A percentile compares a stretch with the other conserved stretches of the same genome.
These are phyloP conservation scores for Anastatus disparis DNA, from an alignment of 1,140 invertebrate genomes.

Conservation along the genomic window DNA sequence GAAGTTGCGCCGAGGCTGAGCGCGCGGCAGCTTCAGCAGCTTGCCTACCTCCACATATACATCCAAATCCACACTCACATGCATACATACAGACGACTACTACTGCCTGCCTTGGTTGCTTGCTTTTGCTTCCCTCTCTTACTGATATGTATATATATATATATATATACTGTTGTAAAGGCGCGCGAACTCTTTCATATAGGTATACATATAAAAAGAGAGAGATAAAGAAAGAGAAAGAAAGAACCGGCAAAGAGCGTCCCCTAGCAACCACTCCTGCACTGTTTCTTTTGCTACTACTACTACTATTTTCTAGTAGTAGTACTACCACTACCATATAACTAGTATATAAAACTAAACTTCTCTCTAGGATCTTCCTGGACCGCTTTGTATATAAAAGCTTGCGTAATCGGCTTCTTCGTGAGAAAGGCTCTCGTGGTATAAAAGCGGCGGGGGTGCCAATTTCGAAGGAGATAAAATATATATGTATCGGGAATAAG, in stretches of 20 bases:
- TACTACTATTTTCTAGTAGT: no score
- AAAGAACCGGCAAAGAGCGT: not conserved
- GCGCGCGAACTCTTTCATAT: no score
- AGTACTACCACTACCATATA: no score
- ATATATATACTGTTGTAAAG: no score
- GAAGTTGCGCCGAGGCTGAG: slow-evolving; percentile 54
- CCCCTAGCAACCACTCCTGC: slow-evolving; percentile 14
- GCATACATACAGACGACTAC: no score
- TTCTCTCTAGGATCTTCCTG: slow-evolving; percentile 9
- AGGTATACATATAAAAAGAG: not conserved
- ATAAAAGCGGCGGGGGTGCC: not conserved
- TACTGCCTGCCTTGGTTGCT: slow-evolving; percentile 13
- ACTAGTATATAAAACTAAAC: no score
- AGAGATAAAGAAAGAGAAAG: not conserved
- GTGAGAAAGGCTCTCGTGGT: slow-evolving; percentile 16
- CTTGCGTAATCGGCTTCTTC: slow-evolving; percentile 8
- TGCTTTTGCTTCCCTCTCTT: slow-evolving; percentile 18
- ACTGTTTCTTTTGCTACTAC: no score
- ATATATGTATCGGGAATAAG: no score
- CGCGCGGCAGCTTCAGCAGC: slow-evolving; percentile 29
- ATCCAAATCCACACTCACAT: no score
- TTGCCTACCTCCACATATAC: no score
- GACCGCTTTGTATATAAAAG: not conserved
- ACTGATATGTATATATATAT: not conserved
- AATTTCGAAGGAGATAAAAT: not conserved